phyloP scores from a whole-genome alignment of 2,797 vertebrate genomes.

The Enteromius paludinosus region DNA sequence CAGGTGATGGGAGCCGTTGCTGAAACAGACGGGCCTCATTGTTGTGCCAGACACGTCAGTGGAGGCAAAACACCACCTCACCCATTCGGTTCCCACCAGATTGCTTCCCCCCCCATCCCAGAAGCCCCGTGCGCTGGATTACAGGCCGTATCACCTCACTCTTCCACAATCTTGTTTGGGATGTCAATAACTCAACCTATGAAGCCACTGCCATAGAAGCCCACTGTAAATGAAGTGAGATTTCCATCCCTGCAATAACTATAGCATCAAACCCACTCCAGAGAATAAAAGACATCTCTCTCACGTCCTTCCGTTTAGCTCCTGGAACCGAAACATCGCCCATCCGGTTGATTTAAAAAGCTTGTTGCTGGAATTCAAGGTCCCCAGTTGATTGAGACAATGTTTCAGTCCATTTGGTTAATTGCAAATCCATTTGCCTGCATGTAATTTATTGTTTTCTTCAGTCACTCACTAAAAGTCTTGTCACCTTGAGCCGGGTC shows the following conservation, averaged over 20 bases:
- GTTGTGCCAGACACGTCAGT: constrained; percentile 71
- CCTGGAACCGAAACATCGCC: constrained; percentile 34
- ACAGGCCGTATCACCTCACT: constrained; percentile 59
- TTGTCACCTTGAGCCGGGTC: constrained; percentile 46
- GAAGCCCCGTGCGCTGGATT: constrained; percentile 50
- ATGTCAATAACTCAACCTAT: constrained; percentile 54
- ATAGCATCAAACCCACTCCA: constrained; percentile 33
- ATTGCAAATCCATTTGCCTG: constrained; percentile 72
- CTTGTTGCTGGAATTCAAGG: constrained; percentile 32
- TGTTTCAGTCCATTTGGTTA: constrained; percentile 66
- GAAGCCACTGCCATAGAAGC: constrained; percentile 32
- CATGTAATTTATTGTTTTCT: constrained; percentile 70
- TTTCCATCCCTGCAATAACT: constrained; percentile 44
- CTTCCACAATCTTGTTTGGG: constrained; percentile 60
- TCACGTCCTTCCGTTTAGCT: constrained; percentile 7
- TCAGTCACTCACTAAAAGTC: constrained; percentile 72
- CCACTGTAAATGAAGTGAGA: constrained; percentile 34
- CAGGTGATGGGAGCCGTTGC: constrained; percentile 62
- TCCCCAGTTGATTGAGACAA: constrained; percentile 33
- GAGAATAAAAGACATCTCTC: constrained; percentile 45
- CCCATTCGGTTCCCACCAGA: constrained; percentile 44
- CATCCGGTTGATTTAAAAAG: constrained; percentile 48
- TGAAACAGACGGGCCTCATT: constrained; percentile 69
- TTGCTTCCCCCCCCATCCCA: constrained; percentile 31
- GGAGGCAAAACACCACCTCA: constrained; percentile 57